Evolutionary conservation across 2,888 invertebrate species (phyloP), one percentile per base, ranked within the genome.

Genomic region (Lepidonotus clava): DNA sequence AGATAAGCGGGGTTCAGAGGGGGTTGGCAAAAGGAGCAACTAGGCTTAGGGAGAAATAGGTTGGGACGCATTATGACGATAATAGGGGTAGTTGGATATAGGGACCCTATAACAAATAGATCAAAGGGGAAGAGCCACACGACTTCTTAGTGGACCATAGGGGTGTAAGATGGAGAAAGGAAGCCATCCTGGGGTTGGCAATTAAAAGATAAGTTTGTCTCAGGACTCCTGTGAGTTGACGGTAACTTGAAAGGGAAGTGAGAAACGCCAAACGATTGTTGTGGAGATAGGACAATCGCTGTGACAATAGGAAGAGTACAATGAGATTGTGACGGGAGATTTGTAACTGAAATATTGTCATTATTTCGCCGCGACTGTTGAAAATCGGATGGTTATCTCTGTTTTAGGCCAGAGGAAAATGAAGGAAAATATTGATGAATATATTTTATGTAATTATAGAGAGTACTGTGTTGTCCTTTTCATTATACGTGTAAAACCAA

Each of bases 201-300:
- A 61, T 61, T 61, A 61, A 61, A 11, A 61, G 61, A 61, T 61
- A 61, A 61, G 21, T 61, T 61, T n/a, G 28, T 61, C 28, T 11
- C 21, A 11, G 61, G 61, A 4, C 61, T 28, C 28, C 61, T 28
- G 24, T 28, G 28, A 28, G 28, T 61, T 61, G 11, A 11, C 28
- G 2, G 11, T 61, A 28, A 24, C 61, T 61, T 61, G 24, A 61
- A 61, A 61, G 61, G 28, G 28, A 61, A 24, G 61, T 28, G 61
- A 61, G 61, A 61, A 61, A 61, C 61, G 61, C 61, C 61, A 61
- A 61, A 14, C 28, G 61, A 61, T 61, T 11, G 61, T 24, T 28
- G 11, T 2, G 61, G 11, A 28, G 61, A 61, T 61, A 61, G 21
- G 61, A 24, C 61, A 11, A 28, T 18, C 61, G 24, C n/a, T n/a